Base-by-base conservation (phyloP, 2,888 invertebrate genomes). In the Hydrotaea diabolus region DNA sequence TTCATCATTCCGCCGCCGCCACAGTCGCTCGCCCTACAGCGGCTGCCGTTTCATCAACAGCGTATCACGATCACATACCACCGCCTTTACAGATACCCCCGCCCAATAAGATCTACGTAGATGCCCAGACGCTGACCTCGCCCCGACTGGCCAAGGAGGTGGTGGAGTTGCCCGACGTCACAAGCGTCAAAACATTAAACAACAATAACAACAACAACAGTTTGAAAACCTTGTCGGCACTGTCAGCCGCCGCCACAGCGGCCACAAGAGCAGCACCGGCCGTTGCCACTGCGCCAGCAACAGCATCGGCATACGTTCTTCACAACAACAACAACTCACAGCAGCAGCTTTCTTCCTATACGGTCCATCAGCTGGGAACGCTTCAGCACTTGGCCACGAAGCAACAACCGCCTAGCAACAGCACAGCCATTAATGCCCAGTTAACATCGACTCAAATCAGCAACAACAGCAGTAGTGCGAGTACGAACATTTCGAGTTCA, bases 101-200 rank as follows among this genome's bases (percentile, higher is more conserved):
- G 57, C 71, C 86, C 53, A 86, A 87, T 72, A 87, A 87, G 75
- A 87, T 88, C 36, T 87, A 89, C 76, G 90, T 91, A 23, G 92
- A 91, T 82, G 91, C 91, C 1, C 90, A 91, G 80, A 92, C 91
- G 3, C 90, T 91, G 39, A 91, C 92, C 11, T 89, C 91, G 75
- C 89, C 92, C 36, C 86, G 88, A 72, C 85, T 89, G 71, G 81
- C 86, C 15, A 86, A 87, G 4, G 87, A 85, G 15, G 87, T 87
- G 80, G 86, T 86, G 46, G 88, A 87, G 36, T 55, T 82, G 79
- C 23, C 77, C n/a, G 87, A 75, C 86, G 31, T 31, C 62, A 31
- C 26, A 31, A 31, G 8, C 62, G n/a, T n/a, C n/a, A n/a, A n/a
- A n/a, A n/a, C 31, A 13, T 36, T 62, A 9, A 80, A 55, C 26